Conservation (phyloP, 2,113 vertebrate genomes). For the Lota lota region DNA sequence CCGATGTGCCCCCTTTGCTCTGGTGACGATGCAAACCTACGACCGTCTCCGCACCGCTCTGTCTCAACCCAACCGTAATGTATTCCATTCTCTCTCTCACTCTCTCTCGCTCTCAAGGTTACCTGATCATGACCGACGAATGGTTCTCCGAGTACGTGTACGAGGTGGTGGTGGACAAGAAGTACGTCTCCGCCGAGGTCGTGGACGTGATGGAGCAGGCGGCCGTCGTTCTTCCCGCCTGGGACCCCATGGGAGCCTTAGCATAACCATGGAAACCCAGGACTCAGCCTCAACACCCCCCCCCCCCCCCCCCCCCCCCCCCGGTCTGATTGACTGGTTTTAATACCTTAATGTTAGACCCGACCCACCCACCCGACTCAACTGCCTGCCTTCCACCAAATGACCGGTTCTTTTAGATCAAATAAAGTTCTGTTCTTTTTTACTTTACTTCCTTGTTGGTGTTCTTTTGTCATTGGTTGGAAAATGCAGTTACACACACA, state of each 20-base stretch:
- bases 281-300: constrained; percentile 31
- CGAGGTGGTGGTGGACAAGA: constrained; percentile 95
- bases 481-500: not conserved
- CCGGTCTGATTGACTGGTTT: constrained; percentile 55
- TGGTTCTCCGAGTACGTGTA: constrained; percentile 98
- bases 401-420: constrained; percentile 57
- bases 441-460: constrained; percentile 51
- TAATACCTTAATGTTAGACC: constrained; percentile 40
- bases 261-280: constrained; percentile 70
- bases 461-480: not conserved
- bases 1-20: not conserved
- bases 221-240: constrained; percentile 87
- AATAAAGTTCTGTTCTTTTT: constrained; percentile 68
- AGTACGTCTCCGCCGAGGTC: constrained; percentile 78
- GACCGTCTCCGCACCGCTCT: too few relatives aligned
- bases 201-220: constrained; percentile 88
- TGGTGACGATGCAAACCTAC: too few relatives aligned
- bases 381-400: constrained; percentile 24
- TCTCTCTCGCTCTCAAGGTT: constrained; percentile 73
- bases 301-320: constrained; percentile 46
- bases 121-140: constrained; percentile 95
- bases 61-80: not conserved
- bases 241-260: constrained; percentile 97
- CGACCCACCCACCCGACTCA: constrained; percentile 20
- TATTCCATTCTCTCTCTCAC: not conserved